Percentiles rank a stretch among this genome's conserved stretches.
These are phyloP conservation scores for Brachystomella parvula DNA, from an alignment of 1,140 invertebrate species.

Conservation along the genomic window DNA sequence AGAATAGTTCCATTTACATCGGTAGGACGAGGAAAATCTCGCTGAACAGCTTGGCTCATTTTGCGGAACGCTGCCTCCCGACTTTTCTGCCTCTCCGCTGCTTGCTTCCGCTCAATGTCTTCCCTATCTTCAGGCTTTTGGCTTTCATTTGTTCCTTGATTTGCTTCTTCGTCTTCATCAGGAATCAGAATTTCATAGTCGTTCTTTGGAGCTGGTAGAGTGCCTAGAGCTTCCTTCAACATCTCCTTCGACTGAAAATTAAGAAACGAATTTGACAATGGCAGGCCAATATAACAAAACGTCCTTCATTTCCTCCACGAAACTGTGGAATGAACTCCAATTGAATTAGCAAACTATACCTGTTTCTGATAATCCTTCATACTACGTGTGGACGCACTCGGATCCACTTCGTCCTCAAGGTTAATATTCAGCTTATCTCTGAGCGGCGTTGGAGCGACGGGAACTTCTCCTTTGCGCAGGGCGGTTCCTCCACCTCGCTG, in stretches of 20 bases:
- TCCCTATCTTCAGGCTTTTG: slow-evolving; percentile 63
- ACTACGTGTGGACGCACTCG: slow-evolving; percentile 42
- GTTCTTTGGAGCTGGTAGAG: slow-evolving; percentile 83
- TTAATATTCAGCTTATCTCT: slow-evolving; percentile 95
- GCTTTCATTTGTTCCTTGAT: slow-evolving; percentile 41
- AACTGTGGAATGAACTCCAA: too few relatives aligned
- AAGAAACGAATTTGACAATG: slow-evolving; percentile 13
- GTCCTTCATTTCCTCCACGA: slow-evolving; percentile 30
- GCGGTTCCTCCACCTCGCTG: slow-evolving; percentile 44
- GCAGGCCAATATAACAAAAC: neutral
- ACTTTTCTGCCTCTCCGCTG: slow-evolving; percentile 54
- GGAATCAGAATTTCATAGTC: slow-evolving; percentile 98
- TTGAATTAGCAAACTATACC: too few relatives aligned
- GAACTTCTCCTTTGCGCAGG: slow-evolving; percentile 38
- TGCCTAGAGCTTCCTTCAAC: slow-evolving; percentile 63
- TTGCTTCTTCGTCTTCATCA: slow-evolving; percentile 58
- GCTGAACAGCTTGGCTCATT: slow-evolving; percentile 80
- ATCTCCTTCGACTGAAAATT: slow-evolving; percentile 20
- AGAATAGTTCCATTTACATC: slow-evolving; percentile 78
- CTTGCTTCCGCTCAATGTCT: slow-evolving; percentile 68
- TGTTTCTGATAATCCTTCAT: slow-evolving; percentile 59
- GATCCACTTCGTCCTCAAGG: slow-evolving; percentile 61
- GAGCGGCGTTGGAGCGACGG: slow-evolving; percentile 55
- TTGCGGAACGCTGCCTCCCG: slow-evolving; percentile 62
- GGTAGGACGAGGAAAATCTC: slow-evolving; percentile 74